Base-by-base conservation (phyloP, 2,797 vertebrate species). In the Danio jaintianensis region DNA sequence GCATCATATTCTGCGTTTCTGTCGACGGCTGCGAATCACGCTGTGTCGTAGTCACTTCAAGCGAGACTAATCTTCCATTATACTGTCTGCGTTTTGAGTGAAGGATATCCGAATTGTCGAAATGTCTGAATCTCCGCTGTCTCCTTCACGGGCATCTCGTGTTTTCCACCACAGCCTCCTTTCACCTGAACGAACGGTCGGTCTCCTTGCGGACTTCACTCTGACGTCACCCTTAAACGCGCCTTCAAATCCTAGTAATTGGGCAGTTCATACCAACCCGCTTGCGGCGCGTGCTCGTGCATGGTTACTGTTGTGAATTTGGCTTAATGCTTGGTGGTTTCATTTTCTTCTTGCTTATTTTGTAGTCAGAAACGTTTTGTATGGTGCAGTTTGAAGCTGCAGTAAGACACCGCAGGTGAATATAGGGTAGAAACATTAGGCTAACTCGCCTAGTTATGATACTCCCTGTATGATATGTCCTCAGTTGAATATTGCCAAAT, bases 221-320 rank as follows among this genome's bases (percentile, higher is more conserved):
- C 58, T 86, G 85, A 86, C 85, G 85, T 86, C 80, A 86, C 74
- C 42, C 13, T 45, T 75, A 78, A 83, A 66, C 82, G 74, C 48
- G 80, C 84, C 47, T 79, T 74, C 48, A 52, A 64, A 73, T 38
- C 9, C 9, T 71, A 45, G 79, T 53, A 55, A 64, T 78, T 76
- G 66, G 29, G 7, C 76, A 9, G 71, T 68, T 77, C 7, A n/a
- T 36, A 56, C 62, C 48, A 55, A 55, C 50, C 52, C 62, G 45
- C 42, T 38, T 11, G 42, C 55, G 12, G 38, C 67, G 67, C 38
- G 45, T 63, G 47, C 73, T 20, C 47, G n/a, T 69, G 53, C 56
- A 43, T 50, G 47, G n/a, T 15, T 11, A 48, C 18, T 6, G 38
- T 56, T 18, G 18, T 20, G 15, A 7, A 73, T 47, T 1, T 12